Evolutionary conservation across 2,113 vertebrate species (phyloP), one percentile per base, ranked within the genome.

Genomic region (Tachysurus fulvidraco): DNA sequence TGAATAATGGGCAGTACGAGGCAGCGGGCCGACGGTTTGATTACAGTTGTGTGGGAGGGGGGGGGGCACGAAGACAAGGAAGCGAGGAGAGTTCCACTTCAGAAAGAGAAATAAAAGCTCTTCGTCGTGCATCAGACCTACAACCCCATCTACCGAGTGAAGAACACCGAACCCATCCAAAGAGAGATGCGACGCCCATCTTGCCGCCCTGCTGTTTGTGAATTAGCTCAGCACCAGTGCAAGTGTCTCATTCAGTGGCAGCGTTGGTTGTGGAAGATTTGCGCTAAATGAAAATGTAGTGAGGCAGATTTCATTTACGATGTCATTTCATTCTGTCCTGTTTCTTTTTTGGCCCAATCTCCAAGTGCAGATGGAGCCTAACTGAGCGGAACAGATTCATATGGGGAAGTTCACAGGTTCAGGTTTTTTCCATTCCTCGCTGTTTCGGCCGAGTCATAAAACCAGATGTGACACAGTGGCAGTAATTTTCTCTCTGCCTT

Each of bases 1-100:
- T 91, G 85, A 91, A 89, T 90, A 90, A 91, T 88, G 84, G 84
- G 54, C 77, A 84, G 84, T 83, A 85, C 86, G 71, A 86, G 85
- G 86, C 81, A 87, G 73, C 50, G 60, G 87, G 76, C 83, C 83
- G 83, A 64, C 73, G 77, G 87, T 86, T 78, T 88, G 90, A 90
- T 91, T 91, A 89, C 87, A 74, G 76, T 80, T 76, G 67, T 54
- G 67, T 78, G 64, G 79, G 85, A 85, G 84, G 80, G 30, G 76
- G 55, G 52, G n/a, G 28, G 57, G n/a, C n/a, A 12, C 60, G 19
- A 60, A 79, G 60, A 36, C 44, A 44, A 65, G 65, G 25, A 57
- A 57, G 19, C 52, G 55, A 50, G 41, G 44, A n/a, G 81, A 30
- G 36, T 85, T 77, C 80, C 52, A 78, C 50, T 36, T 67, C 30